Base-by-base conservation (phyloP, 2,113 vertebrate species). In the Chascanopsetta lugubris region DNA sequence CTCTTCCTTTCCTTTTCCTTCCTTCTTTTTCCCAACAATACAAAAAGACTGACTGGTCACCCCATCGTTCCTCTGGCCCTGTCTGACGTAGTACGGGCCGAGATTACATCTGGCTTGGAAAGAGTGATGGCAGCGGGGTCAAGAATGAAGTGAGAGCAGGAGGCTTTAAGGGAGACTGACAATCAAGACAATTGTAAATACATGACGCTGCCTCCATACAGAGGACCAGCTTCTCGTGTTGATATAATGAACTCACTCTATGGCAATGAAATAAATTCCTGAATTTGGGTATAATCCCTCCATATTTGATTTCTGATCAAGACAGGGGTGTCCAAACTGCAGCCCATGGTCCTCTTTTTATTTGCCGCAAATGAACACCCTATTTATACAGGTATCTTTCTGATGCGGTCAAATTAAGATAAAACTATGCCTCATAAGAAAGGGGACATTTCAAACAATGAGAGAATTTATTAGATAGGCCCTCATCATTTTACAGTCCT, bases 41-140 rank as follows among this genome's bases (percentile, higher is more conserved):
- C 13, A 48, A 69, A 21, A 45, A 64, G 32, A 49, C 46, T 56
- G 45, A 47, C 34, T 46, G 55, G 61, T 70, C 36, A 65, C 80
- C 43, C 64, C 42, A 66, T 82, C 54, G 62, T 62, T 78, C 64
- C 70, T 46, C 43, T 55, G 49, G 42, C 45, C 26, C 63, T 34
- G 71, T n/a, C 63, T 83, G 84, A 77, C 61, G 51, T 58, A 85
- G 65, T 48, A 63, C n/a, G 12, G 29, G 30, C 5, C 21, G 47
- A 75, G 77, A 83, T 79, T 83, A 84, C 82, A 85, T 83, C 70
- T 85, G 75, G 64, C 67, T 65, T 67, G 32, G 55, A 61, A 58
- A 84, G 61, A 78, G 17, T 24, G 21, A 32, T 51, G 57, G 77
- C 43, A 29, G 47, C 10, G 36, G 61, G 76, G 48, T 80, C 72